phyloP scores from a whole-genome alignment of 2,797 vertebrate genomes.

The Squalus acanthias region DNA sequence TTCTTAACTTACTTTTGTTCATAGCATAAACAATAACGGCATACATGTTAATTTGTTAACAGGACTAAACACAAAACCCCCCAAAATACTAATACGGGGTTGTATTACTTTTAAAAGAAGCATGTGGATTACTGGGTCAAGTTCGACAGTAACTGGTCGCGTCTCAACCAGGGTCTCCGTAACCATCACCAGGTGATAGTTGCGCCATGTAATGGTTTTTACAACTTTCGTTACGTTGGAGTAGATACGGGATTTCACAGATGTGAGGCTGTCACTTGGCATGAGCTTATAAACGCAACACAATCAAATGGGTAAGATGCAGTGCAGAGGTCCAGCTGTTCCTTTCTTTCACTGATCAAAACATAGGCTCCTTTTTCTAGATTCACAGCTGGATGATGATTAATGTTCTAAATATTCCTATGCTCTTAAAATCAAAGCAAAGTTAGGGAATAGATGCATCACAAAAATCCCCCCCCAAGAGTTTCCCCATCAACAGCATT shows the following conservation, averaged over 20 bases:
- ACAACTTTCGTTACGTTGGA: constrained; percentile 57
- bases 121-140: constrained; percentile 50
- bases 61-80: neutral
- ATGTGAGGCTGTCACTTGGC: neutral
- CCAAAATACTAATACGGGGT: neutral
- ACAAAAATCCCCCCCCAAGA: neutral
- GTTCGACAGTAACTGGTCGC: constrained; percentile 47
- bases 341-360: neutral
- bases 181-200: constrained; percentile 50
- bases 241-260: constrained; percentile 40
- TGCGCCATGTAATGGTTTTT: constrained; percentile 57
- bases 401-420: neutral
- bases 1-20: neutral
- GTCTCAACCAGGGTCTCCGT: constrained; percentile 45
- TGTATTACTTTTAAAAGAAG: neutral
- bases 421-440: neutral
- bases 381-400: neutral
- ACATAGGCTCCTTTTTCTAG: neutral
- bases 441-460: neutral
- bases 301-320: neutral
- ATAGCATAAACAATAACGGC: neutral
- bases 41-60: neutral
- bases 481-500: neutral
- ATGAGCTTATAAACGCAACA: neutral
- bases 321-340: neutral